Evolutionary conservation across 1,140 invertebrate species (phyloP), one percentile per base, ranked within the genome.

Genomic region (Ceratosolen solmsi): DNA sequence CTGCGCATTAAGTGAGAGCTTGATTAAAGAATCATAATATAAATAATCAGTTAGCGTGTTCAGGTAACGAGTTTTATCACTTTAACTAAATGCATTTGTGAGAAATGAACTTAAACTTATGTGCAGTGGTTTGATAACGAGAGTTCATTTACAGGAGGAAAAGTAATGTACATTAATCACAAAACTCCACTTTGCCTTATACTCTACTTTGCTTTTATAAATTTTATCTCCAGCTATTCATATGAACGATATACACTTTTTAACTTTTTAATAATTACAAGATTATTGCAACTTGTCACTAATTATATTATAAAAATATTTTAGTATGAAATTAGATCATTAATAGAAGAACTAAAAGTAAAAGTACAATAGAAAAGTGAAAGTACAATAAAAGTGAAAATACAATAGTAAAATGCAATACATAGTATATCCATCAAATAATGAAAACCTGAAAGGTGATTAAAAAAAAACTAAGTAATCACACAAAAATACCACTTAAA

Each of bases 71-170:
- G 54, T 80, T 80, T 80, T 80, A 80, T 80, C 56, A 74, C 46
- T 80, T 74, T 63, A 51, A 73, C 54, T 51, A 58, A 71, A 74
- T 33, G 58, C 56, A 54, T 74, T 74, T 36, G 22, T 80, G 71
- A 80, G 46, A 74, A 80, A 80, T 74, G 79, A 80, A 80, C 70
- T 80, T 54, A 51, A 80, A 80, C 70, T 74, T 74, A 74, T 80
- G 46, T 80, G 51, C 73, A 80, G 71, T 74, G 58, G 11, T 65
- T 54, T 74, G 71, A 80, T 80, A 80, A 80, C 71, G 78, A 74
- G 58, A 63, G 71, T 65, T 74, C 79, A 60, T 60, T 79, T 79
- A 49, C 25, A 51, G 54, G 30, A 49, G 41, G 11, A 51, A 74
- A 63, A 74, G 78, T 60, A 63, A 80, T 22, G 70, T 73, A 54